These are phyloP conservation scores for Crotalus helleri DNA, from an alignment of 2,113 vertebrate genomes.

Conservation along the genomic window DNA sequence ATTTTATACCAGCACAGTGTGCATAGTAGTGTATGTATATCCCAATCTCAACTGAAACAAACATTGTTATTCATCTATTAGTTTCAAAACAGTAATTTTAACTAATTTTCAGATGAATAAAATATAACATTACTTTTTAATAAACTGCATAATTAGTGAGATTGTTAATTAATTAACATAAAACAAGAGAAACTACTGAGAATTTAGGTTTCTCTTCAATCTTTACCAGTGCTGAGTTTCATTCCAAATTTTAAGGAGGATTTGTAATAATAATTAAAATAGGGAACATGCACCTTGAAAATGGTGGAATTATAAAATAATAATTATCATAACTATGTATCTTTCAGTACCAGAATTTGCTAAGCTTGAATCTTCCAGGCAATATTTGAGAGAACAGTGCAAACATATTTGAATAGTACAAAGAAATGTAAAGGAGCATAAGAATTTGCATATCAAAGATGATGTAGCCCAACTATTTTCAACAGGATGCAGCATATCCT, in stretches of 20 bases:
- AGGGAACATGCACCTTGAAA: background rate
- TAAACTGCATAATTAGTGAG: background rate
- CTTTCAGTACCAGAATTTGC: background rate
- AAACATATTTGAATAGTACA: background rate
- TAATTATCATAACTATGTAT: background rate
- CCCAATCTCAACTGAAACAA: slow-evolving; percentile 10
- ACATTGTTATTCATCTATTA: slow-evolving; percentile 5
- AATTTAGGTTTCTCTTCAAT: background rate
- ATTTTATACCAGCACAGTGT: background rate
- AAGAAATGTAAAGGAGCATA: background rate
- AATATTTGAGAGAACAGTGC: background rate
- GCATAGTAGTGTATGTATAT: background rate
- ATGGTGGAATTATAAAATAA: background rate
- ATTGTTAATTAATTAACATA: background rate
- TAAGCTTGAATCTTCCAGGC: background rate
- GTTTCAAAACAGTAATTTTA: slow-evolving; percentile 35
- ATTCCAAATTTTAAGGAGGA: background rate
- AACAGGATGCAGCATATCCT: slow-evolving; percentile 25
- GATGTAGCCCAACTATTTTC: slow-evolving; percentile 4
- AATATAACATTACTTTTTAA: slow-evolving; percentile 28
- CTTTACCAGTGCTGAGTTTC: background rate
- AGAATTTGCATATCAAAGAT: slow-evolving; percentile 9
- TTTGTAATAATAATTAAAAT: background rate
- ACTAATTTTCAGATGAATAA: slow-evolving; percentile 29
- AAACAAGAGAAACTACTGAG: background rate